A percentile compares a stretch with the other conserved stretches of the same genome.
Conservation (phyloP, 1,140 invertebrate genomes). For the Heliconius eleuchia region DNA sequence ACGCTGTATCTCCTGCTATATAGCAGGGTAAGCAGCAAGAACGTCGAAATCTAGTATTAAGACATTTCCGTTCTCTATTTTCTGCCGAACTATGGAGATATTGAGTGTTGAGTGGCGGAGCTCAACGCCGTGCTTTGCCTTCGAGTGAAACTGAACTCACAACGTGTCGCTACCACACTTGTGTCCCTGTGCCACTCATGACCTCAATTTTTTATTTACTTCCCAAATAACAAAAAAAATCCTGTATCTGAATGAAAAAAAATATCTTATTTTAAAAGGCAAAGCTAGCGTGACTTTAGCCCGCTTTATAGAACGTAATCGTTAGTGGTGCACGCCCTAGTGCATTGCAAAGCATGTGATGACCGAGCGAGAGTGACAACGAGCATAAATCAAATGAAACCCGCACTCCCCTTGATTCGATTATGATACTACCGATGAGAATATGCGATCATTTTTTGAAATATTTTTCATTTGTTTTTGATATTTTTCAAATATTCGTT, state of each 20-base stretch:
- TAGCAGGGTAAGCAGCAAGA: no score
- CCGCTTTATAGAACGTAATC: slow-evolving; percentile 3
- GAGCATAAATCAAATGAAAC: slow-evolving; percentile 32
- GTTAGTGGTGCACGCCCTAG: slow-evolving; percentile 30
- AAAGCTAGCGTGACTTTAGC: not conserved
- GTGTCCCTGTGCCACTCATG: no score
- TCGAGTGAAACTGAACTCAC: no score
- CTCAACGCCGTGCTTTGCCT: no score
- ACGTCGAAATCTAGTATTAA: no score
- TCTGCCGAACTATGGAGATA: no score
- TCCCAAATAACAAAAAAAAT: not conserved
- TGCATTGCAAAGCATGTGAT: slow-evolving; percentile 23
- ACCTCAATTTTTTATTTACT: not conserved
- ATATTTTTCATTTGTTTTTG: not conserved
- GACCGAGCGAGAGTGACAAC: slow-evolving; percentile 17
- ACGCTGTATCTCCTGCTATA: not conserved
- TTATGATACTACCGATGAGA: slow-evolving; percentile 11
- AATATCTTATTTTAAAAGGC: not conserved
- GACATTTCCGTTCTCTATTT: no score
- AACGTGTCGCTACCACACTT: no score
- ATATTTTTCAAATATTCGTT: no score
- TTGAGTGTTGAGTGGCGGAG: no score
- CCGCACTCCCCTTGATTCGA: slow-evolving; percentile 14
- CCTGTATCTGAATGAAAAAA: not conserved
- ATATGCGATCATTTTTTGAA: not conserved